Evolutionary conservation across 2,888 invertebrate genomes (phyloP).

Genomic region (Byasa hedistus): DNA sequence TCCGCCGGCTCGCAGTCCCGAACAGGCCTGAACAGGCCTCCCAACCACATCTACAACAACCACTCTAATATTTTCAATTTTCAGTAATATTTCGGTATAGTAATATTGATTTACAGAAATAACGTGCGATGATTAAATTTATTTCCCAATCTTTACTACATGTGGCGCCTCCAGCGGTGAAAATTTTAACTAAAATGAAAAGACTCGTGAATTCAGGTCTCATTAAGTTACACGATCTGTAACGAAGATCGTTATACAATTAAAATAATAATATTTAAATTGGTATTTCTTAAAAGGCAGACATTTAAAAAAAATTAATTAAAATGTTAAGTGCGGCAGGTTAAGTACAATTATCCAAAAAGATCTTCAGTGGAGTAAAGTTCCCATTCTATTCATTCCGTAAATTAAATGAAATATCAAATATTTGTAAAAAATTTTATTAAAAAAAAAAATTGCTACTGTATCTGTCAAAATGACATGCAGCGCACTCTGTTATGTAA

Average conservation of each 20-base stretch:
- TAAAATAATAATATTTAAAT: background rate
- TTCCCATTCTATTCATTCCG: constrained; percentile 21
- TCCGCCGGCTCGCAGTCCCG: constrained; percentile 32
- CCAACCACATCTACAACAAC: background rate
- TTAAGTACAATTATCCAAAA: constrained; percentile 24
- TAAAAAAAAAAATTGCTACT: too few species aligned
- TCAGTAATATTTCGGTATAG: too few species aligned
- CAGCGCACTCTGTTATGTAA: constrained; percentile 20
- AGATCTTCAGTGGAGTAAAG: constrained; percentile 12
- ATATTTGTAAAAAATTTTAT: background rate
- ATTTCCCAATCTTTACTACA: constrained; percentile 22
- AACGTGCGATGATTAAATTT: background rate
- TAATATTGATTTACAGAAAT: background rate
- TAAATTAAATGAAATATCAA: constrained; percentile 8
- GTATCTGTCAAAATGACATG: background rate
- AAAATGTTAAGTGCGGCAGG: constrained; percentile 22
- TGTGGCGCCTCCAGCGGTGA: constrained; percentile 45
- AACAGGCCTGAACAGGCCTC: constrained; percentile 33
- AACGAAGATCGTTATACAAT: background rate
- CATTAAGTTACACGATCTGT: background rate
- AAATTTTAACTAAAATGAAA: constrained; percentile 40
- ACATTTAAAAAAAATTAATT: constrained; percentile 1
- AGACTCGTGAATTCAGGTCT: constrained; percentile 27
- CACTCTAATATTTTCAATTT: background rate
- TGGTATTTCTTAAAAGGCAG: too few species aligned